phyloP scores from a whole-genome alignment of 2,888 invertebrate species.

The Venusia cambrica region DNA sequence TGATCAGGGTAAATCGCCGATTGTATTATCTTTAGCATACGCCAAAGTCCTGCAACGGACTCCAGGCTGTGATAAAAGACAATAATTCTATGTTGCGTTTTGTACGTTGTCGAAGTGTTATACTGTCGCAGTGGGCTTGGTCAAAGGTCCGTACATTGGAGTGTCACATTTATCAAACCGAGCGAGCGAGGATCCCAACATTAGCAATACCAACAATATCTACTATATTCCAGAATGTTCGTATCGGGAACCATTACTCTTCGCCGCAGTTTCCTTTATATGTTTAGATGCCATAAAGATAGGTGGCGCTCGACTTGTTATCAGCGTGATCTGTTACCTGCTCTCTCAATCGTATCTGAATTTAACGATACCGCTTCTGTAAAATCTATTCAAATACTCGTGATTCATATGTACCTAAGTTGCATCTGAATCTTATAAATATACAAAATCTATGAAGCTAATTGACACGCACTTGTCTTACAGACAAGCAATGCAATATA shows the following conservation, averaged over 20 bases:
- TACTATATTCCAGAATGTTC: conserved; percentile 64
- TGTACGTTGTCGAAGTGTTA: too few relatives aligned
- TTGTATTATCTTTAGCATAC: too few relatives aligned
- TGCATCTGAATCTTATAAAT: too few relatives aligned
- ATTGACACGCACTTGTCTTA: too few relatives aligned
- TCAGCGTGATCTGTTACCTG: conserved; percentile 64
- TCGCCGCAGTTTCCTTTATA: conserved; percentile 66
- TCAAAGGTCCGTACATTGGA: conserved; percentile 47
- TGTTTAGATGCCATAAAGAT: conserved; percentile 72
- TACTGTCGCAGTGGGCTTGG: conserved; percentile 42
- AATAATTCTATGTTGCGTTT: too few relatives aligned
- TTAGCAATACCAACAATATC: conserved; percentile 59
- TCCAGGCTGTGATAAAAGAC: too few relatives aligned
- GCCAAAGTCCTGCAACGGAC: too few relatives aligned
- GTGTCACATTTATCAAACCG: conserved; percentile 58
- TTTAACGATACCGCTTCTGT: conserved; percentile 48
- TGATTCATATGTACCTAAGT: too few relatives aligned
- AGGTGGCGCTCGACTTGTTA: conserved; percentile 55
- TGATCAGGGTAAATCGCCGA: too few relatives aligned
- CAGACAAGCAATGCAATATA: too few relatives aligned
- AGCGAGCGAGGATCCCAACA: conserved; percentile 50
- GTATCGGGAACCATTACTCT: conserved; percentile 71
- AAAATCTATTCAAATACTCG: conserved; percentile 33
- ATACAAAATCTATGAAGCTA: too few relatives aligned
- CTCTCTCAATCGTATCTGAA: conserved; percentile 55